phyloP scores from a whole-genome alignment of 2,888 invertebrate species.

The Nomada fucata region DNA sequence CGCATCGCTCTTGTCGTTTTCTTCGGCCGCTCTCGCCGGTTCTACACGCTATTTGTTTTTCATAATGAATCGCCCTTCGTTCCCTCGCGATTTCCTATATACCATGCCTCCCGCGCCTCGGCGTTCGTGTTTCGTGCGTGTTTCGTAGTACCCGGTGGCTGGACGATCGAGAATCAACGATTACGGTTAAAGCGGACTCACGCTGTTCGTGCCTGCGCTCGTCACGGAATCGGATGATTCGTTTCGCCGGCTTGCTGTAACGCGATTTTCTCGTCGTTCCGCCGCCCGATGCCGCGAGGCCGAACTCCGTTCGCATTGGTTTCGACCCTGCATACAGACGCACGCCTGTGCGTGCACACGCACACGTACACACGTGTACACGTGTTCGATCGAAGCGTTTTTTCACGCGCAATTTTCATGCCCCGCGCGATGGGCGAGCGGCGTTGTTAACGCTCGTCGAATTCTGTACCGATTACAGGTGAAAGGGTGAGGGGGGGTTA shows the following conservation, averaged over 20 bases:
- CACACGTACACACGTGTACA: slow-evolving; percentile 40
- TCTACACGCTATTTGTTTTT: slow-evolving; percentile 32
- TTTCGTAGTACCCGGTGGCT: slow-evolving; percentile 35
- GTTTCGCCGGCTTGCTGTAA: slow-evolving; percentile 61
- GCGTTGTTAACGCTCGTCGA: not conserved
- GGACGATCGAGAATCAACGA: slow-evolving; percentile 45
- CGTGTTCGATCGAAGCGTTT: slow-evolving; percentile 9
- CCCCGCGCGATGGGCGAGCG: not conserved
- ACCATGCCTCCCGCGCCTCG: not conserved
- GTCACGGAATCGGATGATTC: slow-evolving; percentile 64
- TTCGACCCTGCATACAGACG: slow-evolving; percentile 41
- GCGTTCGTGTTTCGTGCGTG: slow-evolving; percentile 35
- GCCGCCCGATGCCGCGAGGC: slow-evolving; percentile 4
- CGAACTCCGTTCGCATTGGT: slow-evolving; percentile 41
- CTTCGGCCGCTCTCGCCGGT: slow-evolving; percentile 19
- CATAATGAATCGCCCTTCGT: slow-evolving; percentile 47
- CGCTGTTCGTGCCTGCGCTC: slow-evolving; percentile 38
- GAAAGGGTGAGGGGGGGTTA: slow-evolving; percentile 33
- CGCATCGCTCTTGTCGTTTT: slow-evolving; percentile 31
- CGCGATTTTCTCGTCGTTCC: slow-evolving; percentile 60
- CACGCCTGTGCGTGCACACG: not conserved
- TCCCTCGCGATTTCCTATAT: slow-evolving; percentile 34
- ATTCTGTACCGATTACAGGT: slow-evolving; percentile 46
- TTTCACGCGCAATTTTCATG: slow-evolving; percentile 38
- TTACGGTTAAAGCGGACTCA: slow-evolving; percentile 20